Evolutionary conservation across 2,113 vertebrate species (phyloP).

Genomic region (Odocoileus hemionus): DNA sequence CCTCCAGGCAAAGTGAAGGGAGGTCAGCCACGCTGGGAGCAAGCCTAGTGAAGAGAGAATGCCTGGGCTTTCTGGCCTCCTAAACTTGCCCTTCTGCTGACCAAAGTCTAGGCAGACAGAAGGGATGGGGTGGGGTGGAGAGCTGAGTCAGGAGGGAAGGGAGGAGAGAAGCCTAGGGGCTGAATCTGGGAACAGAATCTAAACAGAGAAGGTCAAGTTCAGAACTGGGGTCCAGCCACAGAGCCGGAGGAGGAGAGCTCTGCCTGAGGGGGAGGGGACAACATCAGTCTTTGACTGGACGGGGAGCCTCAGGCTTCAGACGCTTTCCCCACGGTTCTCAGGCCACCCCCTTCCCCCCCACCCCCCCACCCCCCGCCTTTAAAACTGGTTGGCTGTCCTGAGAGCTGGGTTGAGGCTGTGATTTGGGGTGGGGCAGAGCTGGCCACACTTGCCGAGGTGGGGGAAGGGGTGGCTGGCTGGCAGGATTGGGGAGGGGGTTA

Average conservation of each 20-base stretch:
- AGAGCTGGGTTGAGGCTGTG: not conserved
- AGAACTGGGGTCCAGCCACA: not conserved
- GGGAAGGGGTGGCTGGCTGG: not conserved
- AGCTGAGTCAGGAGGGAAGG: not conserved
- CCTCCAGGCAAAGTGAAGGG: not conserved
- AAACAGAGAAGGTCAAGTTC: not conserved
- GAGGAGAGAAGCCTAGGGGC: not conserved
- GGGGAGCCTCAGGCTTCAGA: not conserved
- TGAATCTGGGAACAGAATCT: not conserved
- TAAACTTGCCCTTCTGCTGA: not conserved
- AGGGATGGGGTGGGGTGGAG: not conserved
- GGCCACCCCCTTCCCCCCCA: not conserved
- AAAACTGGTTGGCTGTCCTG: not conserved
- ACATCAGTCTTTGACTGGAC: not conserved
- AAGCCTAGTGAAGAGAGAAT: not conserved
- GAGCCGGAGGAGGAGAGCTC: not conserved
- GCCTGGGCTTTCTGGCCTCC: not conserved
- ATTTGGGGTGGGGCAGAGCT: not conserved
- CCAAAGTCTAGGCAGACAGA: not conserved
- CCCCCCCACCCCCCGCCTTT: not conserved
- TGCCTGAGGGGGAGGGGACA: not conserved
- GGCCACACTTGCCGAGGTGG: not conserved
- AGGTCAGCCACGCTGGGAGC: rapidly evolving
- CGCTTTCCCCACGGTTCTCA: not conserved
- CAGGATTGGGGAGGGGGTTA: not conserved